These are phyloP conservation scores for Labeo rohita DNA, from an alignment of 2,113 vertebrate genomes.

Conservation along the genomic window DNA sequence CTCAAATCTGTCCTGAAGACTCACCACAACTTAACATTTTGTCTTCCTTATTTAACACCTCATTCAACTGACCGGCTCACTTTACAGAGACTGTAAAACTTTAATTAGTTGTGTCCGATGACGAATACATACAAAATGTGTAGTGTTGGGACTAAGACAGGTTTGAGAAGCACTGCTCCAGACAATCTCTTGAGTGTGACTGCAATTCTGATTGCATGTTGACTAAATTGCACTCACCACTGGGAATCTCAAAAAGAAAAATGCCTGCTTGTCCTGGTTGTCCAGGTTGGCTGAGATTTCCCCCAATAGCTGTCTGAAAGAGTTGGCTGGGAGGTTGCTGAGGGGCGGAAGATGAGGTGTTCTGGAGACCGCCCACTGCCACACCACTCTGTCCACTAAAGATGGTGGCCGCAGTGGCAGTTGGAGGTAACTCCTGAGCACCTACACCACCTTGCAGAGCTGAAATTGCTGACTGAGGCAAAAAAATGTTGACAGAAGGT, in stretches of 20 bases:
- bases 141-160: not conserved
- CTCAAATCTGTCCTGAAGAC: not conserved
- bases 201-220: not conserved
- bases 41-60: not conserved
- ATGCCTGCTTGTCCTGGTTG: constrained; percentile 87
- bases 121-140: not conserved
- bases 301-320: constrained; percentile 85
- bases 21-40: not conserved
- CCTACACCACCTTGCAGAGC: constrained; percentile 85
- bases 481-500: constrained; percentile 88
- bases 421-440: constrained; percentile 86
- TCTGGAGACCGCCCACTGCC: constrained; percentile 78
- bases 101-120: not conserved
- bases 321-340: constrained; percentile 81
- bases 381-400: constrained; percentile 87
- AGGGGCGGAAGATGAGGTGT: constrained; percentile 77
- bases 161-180: not conserved
- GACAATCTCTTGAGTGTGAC: not conserved
- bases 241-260: constrained; percentile 96
- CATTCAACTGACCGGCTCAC: not conserved
- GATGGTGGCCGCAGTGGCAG: constrained; percentile 77
- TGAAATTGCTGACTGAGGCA: constrained; percentile 91
- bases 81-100: not conserved
- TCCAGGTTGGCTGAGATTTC: constrained; percentile 85
- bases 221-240: constrained; percentile 81